These are phyloP conservation scores for Emydoidea blandingii DNA, from an alignment of 2,797 vertebrate genomes.

Conservation along the genomic window DNA sequence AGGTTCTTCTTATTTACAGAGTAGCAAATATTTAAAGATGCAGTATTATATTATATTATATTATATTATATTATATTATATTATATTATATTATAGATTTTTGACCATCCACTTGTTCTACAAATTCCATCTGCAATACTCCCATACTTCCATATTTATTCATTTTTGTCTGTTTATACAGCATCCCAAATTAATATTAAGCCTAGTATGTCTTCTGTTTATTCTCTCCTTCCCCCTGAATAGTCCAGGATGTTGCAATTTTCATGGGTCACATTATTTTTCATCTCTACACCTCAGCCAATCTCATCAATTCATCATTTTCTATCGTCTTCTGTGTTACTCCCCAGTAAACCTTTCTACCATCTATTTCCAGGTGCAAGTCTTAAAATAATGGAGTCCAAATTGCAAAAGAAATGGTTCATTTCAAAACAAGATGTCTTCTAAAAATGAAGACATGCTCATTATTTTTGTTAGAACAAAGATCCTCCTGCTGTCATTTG, in stretches of 20 bases:
- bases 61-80: not conserved
- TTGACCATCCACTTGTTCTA: not conserved
- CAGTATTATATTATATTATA: not conserved
- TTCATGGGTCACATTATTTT: not conserved
- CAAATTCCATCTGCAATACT: not conserved
- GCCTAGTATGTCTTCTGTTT: not conserved
- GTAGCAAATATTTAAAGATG: not conserved
- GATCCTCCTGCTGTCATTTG: not conserved
- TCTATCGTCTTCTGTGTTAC: not conserved
- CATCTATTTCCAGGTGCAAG: not conserved
- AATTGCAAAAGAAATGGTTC: not conserved
- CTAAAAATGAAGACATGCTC: no score
- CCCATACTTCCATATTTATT: not conserved
- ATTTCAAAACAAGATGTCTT: not conserved
- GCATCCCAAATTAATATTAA: not conserved
- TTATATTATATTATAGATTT: not conserved
- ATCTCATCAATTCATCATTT: not conserved
- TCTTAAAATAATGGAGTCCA: not conserved
- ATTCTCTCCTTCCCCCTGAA: not conserved
- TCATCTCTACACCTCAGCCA: not conserved
- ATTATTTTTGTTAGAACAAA: not conserved
- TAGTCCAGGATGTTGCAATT: not conserved
- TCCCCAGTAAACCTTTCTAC: not conserved
- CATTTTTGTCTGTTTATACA: not conserved
- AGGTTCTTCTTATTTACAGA: not conserved